Evolutionary conservation across 2,888 invertebrate genomes (phyloP), one percentile per base, ranked within the genome.

Genomic region (Boloria euphrosyne): DNA sequence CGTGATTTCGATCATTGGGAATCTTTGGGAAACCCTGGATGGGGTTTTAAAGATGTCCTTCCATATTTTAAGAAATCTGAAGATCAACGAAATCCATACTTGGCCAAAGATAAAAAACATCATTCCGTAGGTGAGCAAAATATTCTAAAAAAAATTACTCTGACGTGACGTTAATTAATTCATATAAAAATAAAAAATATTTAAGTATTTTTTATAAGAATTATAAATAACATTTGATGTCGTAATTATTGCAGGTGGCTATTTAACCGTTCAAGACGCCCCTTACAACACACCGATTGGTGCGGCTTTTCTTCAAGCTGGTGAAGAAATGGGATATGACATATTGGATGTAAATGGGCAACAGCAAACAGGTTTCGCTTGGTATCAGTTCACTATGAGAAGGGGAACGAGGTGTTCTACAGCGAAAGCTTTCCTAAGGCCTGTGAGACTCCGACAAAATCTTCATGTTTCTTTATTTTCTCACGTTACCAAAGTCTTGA

Each of bases 301-400:
- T 0, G 94, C 95, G 0, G 97, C 97, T 0, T 96, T 97, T 76
- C 86, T 98, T 0, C 96, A 97, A 90, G 97, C 97, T 0, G 97
- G 96, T n/a, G 95, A 97, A 82, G 97, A 98, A 85, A 96, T 97
- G 96, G 97, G 97, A 27, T 98, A 97, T 86, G 96, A 97, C 65
- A 94, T 97, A 64, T 83, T 95, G 0, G 98, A 98, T 84, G 93
- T 97, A 0, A 98, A 98, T 80, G 97, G 97, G 0, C 96, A 93
- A 0, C 94, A 96, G 76, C 98, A 98, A 83, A 97, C 97, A 0
- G 98, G 97, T 7, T 97, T 96, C 80, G 95, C 95, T 1, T 95
- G 97, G 80, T 97, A 95, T 77, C 98, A 98, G 85, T 97, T 95
- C 80, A 98, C 97, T n/a, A 97, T 97, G 94, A 90, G 97, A 65